These are phyloP conservation scores for Ptychoptera albimana DNA, from an alignment of 2,888 invertebrate genomes.

Conservation along the genomic window DNA sequence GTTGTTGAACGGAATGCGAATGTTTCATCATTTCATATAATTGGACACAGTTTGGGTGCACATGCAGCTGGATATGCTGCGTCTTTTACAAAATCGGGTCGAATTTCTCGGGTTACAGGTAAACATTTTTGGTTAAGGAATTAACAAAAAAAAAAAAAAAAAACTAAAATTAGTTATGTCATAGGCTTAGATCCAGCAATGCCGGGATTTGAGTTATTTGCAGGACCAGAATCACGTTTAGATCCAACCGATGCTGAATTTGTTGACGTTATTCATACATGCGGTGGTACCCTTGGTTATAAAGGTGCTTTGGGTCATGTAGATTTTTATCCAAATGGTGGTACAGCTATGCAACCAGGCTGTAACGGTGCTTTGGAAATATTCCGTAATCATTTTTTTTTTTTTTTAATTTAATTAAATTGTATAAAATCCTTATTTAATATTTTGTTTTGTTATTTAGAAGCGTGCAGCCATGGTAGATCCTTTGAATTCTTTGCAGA, in stretches of 20 bases:
- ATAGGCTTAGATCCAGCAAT: constrained; percentile 53
- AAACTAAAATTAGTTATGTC: constrained; percentile 16
- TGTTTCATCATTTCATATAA: constrained; percentile 21
- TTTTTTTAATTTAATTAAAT: not conserved
- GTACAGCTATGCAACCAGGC: not conserved
- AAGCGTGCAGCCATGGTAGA: not conserved
- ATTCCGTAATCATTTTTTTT: not conserved
- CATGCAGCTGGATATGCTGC: constrained; percentile 44
- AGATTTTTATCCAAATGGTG: constrained; percentile 4
- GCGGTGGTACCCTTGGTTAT: constrained; percentile 47
- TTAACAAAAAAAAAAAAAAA: constrained; percentile 2
- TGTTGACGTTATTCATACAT: constrained; percentile 61
- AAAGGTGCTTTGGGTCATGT: constrained; percentile 14
- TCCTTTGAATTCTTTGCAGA: not conserved
- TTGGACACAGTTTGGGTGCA: constrained; percentile 41
- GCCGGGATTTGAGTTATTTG: constrained; percentile 37
- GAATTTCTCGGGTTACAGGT: constrained; percentile 43
- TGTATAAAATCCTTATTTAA: no score
- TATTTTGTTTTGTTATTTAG: not conserved
- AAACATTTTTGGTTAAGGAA: constrained; percentile 7
- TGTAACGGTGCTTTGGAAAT: not conserved
- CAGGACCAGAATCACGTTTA: constrained; percentile 30
- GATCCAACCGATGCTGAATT: constrained; percentile 50
- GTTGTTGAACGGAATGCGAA: constrained; percentile 5
- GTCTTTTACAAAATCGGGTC: constrained; percentile 28